A percentile compares a stretch with the other conserved stretches of the same genome.
phyloP scores from a whole-genome alignment of 2,113 vertebrate species.

The Hemicordylus capensis region DNA sequence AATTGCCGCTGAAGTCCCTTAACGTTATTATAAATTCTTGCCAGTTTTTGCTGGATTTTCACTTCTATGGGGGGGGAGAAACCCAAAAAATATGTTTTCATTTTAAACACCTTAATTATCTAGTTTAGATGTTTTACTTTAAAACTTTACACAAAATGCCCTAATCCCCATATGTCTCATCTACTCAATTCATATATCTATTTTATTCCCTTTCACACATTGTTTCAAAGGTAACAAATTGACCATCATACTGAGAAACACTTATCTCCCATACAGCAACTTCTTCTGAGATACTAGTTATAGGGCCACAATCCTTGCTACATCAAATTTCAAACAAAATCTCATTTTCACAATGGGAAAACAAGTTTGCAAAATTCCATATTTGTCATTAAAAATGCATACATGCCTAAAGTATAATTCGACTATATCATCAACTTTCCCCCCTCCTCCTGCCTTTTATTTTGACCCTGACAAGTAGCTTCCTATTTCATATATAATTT shows the following conservation, averaged over 20 bases:
- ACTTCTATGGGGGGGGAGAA: conserved; percentile 73
- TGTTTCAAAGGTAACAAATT: not conserved
- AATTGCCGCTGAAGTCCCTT: conserved; percentile 85
- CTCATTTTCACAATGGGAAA: not conserved
- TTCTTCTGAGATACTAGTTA: not conserved
- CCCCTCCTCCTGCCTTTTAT: not conserved
- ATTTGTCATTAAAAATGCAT: not conserved
- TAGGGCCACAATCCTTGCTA: not conserved
- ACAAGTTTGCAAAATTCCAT: too few species aligned
- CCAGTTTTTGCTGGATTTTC: conserved; percentile 82
- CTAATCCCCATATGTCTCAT: not conserved
- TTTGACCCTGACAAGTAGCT: not conserved
- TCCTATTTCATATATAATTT: not conserved
- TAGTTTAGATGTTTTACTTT: not conserved
- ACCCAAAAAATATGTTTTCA: not conserved
- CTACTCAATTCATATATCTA: not conserved
- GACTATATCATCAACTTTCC: fast-evolving
- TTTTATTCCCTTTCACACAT: not conserved
- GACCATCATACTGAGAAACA: not conserved
- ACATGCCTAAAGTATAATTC: not conserved
- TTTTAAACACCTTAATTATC: not conserved
- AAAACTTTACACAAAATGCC: not conserved
- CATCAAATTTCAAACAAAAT: not conserved
- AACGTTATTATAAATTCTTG: conserved; percentile 83
- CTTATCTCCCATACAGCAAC: not conserved